Base-by-base conservation (phyloP, 1,140 invertebrate genomes). In the Pseudomyrmex sp. region DNA sequence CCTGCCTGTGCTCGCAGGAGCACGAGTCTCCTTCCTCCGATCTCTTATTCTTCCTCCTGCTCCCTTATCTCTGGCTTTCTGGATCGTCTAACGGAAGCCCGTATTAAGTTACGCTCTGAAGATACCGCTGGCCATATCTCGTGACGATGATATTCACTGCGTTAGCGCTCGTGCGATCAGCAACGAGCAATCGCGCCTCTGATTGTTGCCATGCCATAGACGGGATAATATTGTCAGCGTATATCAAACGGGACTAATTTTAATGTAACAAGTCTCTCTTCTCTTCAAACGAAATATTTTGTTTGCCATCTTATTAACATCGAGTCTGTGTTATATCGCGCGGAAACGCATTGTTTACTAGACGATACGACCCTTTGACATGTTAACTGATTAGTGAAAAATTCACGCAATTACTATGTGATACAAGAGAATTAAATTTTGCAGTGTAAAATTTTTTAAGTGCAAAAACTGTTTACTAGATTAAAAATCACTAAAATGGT, bases 41-140 rank as follows among this genome's bases (percentile, higher is more conserved):
- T 20, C 73, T 15, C 15, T 23, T 23, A 10, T 54, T 46, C 18
- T 15, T 48, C 26, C 8, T 20, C 35, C 8, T 58, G 15, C n/a
- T 50, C 50, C 63, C 56, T 68, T 82, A 82, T 82, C 70, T 73
- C 52, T 48, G 9, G 54, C 52, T 79, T 66, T 84, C 52, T 72
- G 68, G 50, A 66, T 68, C 66, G 74, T 7, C 46, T 85, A 85
- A 86, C 83, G 83, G 85, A 85, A 66, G 74, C 62, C 23, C 52
- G 61, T 76, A 77, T 66, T 76, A 79, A 86, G 59, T 72, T 72
- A 56, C 66, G 72, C 56, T 83, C 26, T 74, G 76, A 73, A 20
- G 65, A 18, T 66, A 70, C 82, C 82, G 82, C 54, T 76, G 44
- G 65, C 59, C 61, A 70, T 18, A 18, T 62, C 68, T 79, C 46